Evolutionary conservation across 1,140 invertebrate genomes (phyloP).

Genomic region (Heterodera carotae): DNA sequence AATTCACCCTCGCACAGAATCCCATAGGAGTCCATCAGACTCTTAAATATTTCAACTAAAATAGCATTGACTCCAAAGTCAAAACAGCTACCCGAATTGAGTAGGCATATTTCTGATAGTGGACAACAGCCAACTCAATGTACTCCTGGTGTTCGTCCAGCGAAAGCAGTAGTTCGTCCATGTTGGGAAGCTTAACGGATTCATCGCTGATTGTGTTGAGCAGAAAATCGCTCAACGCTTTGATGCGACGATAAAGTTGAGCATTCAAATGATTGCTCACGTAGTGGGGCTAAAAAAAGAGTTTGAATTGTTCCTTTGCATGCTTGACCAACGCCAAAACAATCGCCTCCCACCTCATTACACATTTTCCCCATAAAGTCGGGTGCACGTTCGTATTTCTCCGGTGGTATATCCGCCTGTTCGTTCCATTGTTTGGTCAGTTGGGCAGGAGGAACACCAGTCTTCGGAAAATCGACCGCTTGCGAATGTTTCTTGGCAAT

Average conservation of each 20-base stretch:
- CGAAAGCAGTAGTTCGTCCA: constrained; percentile 23
- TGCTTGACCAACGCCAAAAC: not conserved
- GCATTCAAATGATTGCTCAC: constrained; percentile 37
- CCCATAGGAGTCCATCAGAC: constrained; percentile 57
- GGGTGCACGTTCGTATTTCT: constrained; percentile 54
- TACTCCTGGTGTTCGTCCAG: not conserved
- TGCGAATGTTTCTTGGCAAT: constrained; percentile 55
- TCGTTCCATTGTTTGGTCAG: constrained; percentile 26
- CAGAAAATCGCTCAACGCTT: constrained; percentile 25
- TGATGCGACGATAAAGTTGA: constrained; percentile 24
- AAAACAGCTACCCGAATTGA: constrained; percentile 27
- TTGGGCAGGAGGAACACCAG: constrained; percentile 41
- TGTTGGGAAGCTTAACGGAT: constrained; percentile 14
- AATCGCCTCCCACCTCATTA: constrained; percentile 19
- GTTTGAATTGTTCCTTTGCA: not conserved
- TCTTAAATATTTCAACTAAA: constrained; percentile 30
- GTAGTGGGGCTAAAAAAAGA: constrained; percentile 18
- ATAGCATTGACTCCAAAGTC: not conserved
- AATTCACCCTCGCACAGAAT: constrained; percentile 54
- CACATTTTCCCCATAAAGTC: constrained; percentile 60
- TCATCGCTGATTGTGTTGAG: constrained; percentile 28
- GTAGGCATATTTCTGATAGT: constrained; percentile 30
- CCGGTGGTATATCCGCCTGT: constrained; percentile 34
- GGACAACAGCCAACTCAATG: constrained; percentile 18
- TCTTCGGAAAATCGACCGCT: constrained; percentile 63